Conservation (phyloP, 1,140 invertebrate species). For the Hylaeus anthracinus region DNA sequence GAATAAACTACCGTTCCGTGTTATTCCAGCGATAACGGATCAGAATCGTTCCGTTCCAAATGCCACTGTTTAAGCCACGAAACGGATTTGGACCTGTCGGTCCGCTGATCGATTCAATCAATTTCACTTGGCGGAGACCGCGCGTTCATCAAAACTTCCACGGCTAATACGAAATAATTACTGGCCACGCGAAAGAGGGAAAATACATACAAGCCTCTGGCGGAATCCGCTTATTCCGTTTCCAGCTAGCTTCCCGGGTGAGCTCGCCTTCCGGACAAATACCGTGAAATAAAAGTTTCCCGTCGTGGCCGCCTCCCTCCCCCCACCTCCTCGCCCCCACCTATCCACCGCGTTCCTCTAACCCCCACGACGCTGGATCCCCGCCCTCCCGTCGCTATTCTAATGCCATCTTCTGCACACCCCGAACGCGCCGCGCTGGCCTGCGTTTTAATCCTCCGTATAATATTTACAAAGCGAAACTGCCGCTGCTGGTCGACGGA, state of each 20-base stretch:
- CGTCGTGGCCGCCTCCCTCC: slow-evolving; percentile 44
- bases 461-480: slow-evolving; percentile 60
- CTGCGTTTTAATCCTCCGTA: slow-evolving; percentile 48
- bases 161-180: slow-evolving; percentile 76
- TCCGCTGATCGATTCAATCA: too few species aligned
- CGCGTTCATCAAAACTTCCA: slow-evolving; percentile 25
- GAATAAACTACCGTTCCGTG: too few species aligned
- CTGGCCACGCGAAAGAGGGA: slow-evolving; percentile 68
- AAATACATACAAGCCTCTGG: slow-evolving; percentile 69
- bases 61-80: too few species aligned
- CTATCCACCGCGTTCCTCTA: too few species aligned
- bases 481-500: not conserved
- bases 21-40: too few species aligned
- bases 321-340: too few species aligned
- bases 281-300: slow-evolving; percentile 58
- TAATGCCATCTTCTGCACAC: slow-evolving; percentile 21
- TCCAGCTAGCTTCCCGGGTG: slow-evolving; percentile 9
- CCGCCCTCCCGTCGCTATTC: slow-evolving; percentile 16
- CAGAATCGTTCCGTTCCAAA: too few species aligned
- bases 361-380: not conserved
- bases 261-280: slow-evolving; percentile 40
- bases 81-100: not conserved
- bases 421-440: not conserved
- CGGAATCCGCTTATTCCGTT: slow-evolving; percentile 42
- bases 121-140: not conserved